phyloP scores from a whole-genome alignment of 2,113 vertebrate genomes.

The Brachyhypopomus occidentalis region DNA sequence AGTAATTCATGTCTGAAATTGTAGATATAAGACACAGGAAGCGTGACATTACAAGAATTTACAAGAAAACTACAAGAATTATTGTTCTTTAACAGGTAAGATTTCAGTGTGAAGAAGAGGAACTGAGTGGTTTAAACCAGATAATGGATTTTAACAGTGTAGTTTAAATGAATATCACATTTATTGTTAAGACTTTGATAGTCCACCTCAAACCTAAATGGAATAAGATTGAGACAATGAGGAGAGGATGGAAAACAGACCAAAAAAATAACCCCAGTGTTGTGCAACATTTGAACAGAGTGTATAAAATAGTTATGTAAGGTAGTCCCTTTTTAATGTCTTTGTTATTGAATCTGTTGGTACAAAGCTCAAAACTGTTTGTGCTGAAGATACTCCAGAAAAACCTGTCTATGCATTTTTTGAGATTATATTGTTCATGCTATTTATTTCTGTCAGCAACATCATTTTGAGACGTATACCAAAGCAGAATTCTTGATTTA shows the following conservation, averaged over 20 bases:
- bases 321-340: neutral
- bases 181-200: neutral
- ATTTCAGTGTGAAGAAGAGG: neutral
- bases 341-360: neutral
- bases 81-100: neutral
- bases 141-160: neutral
- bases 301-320: too few species aligned
- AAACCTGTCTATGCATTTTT: neutral
- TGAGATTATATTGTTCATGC: neutral
- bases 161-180: neutral
- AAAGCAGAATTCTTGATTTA: neutral
- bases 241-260: too few species aligned
- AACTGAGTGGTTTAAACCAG: too few species aligned
- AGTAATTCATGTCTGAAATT: too few species aligned
- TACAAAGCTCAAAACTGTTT: neutral
- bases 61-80: too few species aligned
- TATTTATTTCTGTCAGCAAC: conserved; percentile 1
- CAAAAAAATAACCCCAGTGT: too few species aligned
- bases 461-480: neutral
- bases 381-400: neutral
- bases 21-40: too few species aligned
- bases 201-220: neutral
- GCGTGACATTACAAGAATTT: too few species aligned
- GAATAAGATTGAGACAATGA: too few species aligned
- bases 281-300: too few species aligned